phyloP scores from a whole-genome alignment of 2,888 invertebrate genomes.

The Coleophora deauratella region DNA sequence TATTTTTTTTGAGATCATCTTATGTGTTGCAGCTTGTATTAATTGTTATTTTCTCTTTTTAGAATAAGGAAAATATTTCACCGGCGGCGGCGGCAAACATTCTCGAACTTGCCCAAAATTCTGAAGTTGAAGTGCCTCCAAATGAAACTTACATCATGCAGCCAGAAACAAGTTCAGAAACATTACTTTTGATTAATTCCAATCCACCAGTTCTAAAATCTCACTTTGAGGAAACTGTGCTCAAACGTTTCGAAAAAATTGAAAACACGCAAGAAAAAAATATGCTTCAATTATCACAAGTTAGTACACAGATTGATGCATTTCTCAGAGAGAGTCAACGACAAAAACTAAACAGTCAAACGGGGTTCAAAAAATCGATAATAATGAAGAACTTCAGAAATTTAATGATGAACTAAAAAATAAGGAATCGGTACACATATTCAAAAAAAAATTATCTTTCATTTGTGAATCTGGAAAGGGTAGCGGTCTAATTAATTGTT shows the following conservation, averaged over 20 bases:
- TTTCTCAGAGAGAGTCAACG: not conserved
- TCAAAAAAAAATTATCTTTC: not conserved
- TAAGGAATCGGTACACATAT: not conserved
- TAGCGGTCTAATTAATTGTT: not conserved
- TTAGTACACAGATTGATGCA: not conserved
- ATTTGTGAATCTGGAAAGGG: not conserved
- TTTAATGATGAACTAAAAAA: not conserved
- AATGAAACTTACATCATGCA: too few species aligned
- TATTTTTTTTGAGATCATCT: too few species aligned
- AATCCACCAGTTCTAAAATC: too few species aligned
- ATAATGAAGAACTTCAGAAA: constrained; percentile 6
- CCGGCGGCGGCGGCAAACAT: too few species aligned
- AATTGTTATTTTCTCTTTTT: too few species aligned
- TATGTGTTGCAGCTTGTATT: too few species aligned
- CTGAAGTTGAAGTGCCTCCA: too few species aligned
- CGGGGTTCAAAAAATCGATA: not conserved
- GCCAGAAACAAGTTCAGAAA: too few species aligned
- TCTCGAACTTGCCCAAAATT: too few species aligned
- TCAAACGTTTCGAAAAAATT: not conserved
- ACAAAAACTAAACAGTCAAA: not conserved
- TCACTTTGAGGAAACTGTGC: too few species aligned
- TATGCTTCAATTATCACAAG: not conserved
- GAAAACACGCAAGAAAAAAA: not conserved
- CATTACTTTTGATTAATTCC: too few species aligned
- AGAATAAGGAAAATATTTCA: too few species aligned